Evolutionary conservation across 1,140 invertebrate genomes (phyloP).

Genomic region (Formica selysi): DNA sequence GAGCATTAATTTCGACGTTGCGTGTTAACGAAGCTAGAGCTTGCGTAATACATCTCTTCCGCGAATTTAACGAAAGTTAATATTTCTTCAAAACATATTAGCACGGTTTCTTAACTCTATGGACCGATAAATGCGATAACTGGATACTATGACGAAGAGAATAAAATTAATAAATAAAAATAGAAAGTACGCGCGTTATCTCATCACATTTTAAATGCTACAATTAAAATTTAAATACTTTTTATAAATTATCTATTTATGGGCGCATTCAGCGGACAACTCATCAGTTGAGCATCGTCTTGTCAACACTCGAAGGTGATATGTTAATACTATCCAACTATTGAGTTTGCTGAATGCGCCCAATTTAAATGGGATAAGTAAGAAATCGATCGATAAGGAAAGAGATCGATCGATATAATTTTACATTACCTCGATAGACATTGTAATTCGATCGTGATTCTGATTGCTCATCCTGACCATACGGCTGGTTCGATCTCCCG

Average conservation of each 20-base stretch:
- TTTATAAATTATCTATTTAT: neutral
- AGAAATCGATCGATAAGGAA: neutral
- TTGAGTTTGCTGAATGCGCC: no score
- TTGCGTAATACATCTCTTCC: slow-evolving; percentile 6
- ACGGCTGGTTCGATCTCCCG: slow-evolving; percentile 23
- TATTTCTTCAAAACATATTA: neutral
- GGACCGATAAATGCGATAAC: neutral
- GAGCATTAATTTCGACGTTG: neutral
- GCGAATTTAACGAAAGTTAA: slow-evolving; percentile 37
- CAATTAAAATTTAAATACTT: neutral
- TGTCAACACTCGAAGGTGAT: no score
- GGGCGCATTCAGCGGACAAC: no score
- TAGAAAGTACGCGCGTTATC: neutral
- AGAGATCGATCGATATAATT: neutral
- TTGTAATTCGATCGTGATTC: slow-evolving; percentile 21
- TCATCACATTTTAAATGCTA: neutral
- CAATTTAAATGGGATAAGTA: neutral
- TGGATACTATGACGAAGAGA: neutral
- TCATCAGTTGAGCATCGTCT: no score
- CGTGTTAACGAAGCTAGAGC: neutral
- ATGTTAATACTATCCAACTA: no score
- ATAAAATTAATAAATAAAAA: slow-evolving; percentile 7
- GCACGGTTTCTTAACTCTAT: neutral
- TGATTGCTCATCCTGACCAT: slow-evolving; percentile 20
- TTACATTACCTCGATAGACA: slow-evolving; percentile 36